Evolutionary conservation across 1,140 invertebrate species (phyloP).

Genomic region (Drosophila grimshawi): DNA sequence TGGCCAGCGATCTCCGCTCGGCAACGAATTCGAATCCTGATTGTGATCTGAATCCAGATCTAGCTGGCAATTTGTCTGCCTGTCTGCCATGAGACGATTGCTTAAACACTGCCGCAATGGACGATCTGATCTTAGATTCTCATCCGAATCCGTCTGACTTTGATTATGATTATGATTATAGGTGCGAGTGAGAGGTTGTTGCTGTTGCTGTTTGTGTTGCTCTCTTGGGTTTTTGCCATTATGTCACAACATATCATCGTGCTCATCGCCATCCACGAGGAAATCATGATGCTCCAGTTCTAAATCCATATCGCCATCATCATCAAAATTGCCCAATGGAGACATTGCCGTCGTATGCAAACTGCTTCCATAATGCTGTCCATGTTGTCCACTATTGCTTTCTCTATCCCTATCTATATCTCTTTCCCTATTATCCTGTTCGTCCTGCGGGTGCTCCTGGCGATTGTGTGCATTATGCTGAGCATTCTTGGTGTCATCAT

Average conservation of each 20-base stretch:
- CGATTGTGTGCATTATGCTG: constrained; percentile 32
- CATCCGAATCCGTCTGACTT: neutral
- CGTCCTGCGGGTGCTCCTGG: constrained; percentile 41
- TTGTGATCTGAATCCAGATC: too few species aligned
- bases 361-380: constrained; percentile 41
- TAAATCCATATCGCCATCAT: constrained; percentile 74
- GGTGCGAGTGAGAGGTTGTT: constrained; percentile 1
- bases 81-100: too few species aligned
- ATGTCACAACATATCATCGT: constrained; percentile 86
- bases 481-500: constrained; percentile 89
- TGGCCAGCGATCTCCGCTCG: neutral
- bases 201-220: constrained; percentile 12
- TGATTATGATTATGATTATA: neutral
- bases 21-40: neutral
- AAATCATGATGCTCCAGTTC: constrained; percentile 82
- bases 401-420: neutral
- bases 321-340: constrained; percentile 78
- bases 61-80: too few species aligned
- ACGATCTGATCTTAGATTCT: neutral
- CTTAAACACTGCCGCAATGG: too few species aligned
- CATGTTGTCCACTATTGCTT: constrained; percentile 34
- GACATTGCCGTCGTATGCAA: constrained; percentile 77
- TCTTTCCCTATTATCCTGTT: constrained; percentile 21
- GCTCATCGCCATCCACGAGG: constrained; percentile 84
- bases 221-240: constrained; percentile 35